Conservation (phyloP, 1,140 invertebrate species). For the Medauroidea extradentata region DNA sequence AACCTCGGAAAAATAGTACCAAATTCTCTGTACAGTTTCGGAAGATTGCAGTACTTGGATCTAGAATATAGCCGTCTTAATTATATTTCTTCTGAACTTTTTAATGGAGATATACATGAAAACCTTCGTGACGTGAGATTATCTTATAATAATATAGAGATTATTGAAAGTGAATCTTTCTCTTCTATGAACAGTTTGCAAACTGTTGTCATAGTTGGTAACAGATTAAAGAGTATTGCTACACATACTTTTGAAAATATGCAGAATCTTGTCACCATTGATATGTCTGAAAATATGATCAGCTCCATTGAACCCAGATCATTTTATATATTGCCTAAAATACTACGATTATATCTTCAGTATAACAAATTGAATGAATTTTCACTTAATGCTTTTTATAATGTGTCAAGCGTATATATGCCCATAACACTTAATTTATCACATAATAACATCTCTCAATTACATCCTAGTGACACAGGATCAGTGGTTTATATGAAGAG, state of each 20-base stretch:
- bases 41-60: constrained; percentile 75
- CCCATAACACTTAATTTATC: constrained; percentile 64
- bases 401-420: constrained; percentile 54
- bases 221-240: constrained; percentile 57
- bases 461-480: constrained; percentile 53
- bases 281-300: constrained; percentile 63
- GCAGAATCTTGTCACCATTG: constrained; percentile 61
- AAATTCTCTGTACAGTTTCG: constrained; percentile 54
- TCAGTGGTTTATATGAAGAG: constrained; percentile 52
- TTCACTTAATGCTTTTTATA: constrained; percentile 60
- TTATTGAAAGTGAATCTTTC: constrained; percentile 59
- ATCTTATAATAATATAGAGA: constrained; percentile 65
- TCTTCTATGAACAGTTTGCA: constrained; percentile 56
- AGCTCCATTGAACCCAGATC: constrained; percentile 55
- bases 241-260: constrained; percentile 59
- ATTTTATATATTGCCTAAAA: constrained; percentile 61
- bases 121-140: constrained; percentile 71
- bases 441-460: constrained; percentile 57
- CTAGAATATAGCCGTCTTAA: constrained; percentile 77
- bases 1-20: constrained; percentile 69
- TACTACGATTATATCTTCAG: constrained; percentile 68
- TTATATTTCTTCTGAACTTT: constrained; percentile 57
- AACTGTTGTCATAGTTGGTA: constrained; percentile 65
- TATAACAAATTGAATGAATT: constrained; percentile 63
- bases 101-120: constrained; percentile 63